Base-by-base conservation (phyloP, 2,797 vertebrate species). In the Xyrichtys novacula region DNA sequence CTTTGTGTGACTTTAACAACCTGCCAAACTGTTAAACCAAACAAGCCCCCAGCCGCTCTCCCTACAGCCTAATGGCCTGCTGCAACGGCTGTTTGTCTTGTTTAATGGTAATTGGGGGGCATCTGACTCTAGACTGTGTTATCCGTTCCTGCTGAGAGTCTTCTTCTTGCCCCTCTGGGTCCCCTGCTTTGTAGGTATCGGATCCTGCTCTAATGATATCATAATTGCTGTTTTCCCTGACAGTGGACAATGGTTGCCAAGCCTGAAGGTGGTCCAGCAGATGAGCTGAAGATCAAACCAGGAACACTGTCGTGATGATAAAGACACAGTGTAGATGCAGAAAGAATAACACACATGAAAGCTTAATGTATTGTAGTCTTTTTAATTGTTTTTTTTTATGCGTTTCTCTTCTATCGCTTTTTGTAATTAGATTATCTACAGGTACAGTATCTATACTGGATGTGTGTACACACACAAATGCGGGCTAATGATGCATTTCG, bases 51-150 rank as follows among this genome's bases (percentile, higher is more conserved):
- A 75, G 74, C 38, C 0, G 17, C 78, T 78, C 63, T 80, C 66
- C 72, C 78, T 72, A 49, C 82, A 78, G 73, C 84, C 87, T 92
- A 91, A 92, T 91, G 86, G 86, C 47, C 80, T 66, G 11, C 44
- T 81, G 78, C 86, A 85, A 90, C 85, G 66, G 86, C 81, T 83
- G 89, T 84, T 88, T 83, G 86, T 80, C 91, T 91, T 88, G 85
- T 85, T 83, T 85, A 78, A 71, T 79, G 76, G 85, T 93, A 94
- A 94, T 92, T 93, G 91, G 88, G 80, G 71, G 77, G 63, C 66
- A 40, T 86, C 70, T 52, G 75, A 80, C 75, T 83, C 77, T 81
- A 80, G 70, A 66, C 76, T 67, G 56, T 52, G 44, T 71, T 47
- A 31, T 74, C 47, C 65, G 78, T 78, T 76, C 78, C 79, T 63